These are phyloP conservation scores for Chroicocephalus ridibundus DNA, from an alignment of 2,113 vertebrate genomes.

Conservation along the genomic window DNA sequence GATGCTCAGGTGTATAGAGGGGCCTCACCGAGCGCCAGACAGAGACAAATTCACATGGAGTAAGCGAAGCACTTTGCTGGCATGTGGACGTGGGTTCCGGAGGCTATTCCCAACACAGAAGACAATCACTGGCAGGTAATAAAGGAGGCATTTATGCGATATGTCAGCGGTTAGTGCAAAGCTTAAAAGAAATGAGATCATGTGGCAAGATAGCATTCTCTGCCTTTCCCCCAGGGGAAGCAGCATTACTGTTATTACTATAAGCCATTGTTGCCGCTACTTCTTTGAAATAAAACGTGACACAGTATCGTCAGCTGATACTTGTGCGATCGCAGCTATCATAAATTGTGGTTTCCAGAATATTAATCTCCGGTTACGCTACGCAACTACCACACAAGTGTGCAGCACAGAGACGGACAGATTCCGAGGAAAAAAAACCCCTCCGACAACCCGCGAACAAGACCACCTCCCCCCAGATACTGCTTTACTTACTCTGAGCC, in stretches of 20 bases:
- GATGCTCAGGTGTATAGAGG: constrained; percentile 78
- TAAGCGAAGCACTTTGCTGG: constrained; percentile 79
- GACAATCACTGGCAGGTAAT: constrained; percentile 88
- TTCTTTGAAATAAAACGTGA: constrained; percentile 83
- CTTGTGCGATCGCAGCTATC: constrained; percentile 88
- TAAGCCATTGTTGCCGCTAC: constrained; percentile 83
- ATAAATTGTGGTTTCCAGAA: constrained; percentile 68
- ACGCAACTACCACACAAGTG: constrained; percentile 40
- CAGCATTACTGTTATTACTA: constrained; percentile 85
- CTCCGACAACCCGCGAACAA: background rate
- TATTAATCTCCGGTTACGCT: constrained; percentile 79
- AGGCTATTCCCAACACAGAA: constrained; percentile 79
- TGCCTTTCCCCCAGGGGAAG: constrained; percentile 80
- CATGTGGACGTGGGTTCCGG: constrained; percentile 79
- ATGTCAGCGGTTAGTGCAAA: constrained; percentile 84
- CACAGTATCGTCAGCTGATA: constrained; percentile 88
- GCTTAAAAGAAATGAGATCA: constrained; percentile 88
- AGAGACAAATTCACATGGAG: constrained; percentile 77
- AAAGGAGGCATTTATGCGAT: constrained; percentile 90
- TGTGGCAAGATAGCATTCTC: constrained; percentile 84
- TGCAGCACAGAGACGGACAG: background rate
- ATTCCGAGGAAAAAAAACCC: background rate
- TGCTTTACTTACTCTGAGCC: background rate
- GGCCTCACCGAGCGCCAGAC: constrained; percentile 76
- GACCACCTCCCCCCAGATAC: background rate